A percentile compares a stretch with the other conserved stretches of the same genome.
These are phyloP conservation scores for Xestobium rufovillosum DNA, from an alignment of 2,888 invertebrate genomes.

Conservation along the genomic window DNA sequence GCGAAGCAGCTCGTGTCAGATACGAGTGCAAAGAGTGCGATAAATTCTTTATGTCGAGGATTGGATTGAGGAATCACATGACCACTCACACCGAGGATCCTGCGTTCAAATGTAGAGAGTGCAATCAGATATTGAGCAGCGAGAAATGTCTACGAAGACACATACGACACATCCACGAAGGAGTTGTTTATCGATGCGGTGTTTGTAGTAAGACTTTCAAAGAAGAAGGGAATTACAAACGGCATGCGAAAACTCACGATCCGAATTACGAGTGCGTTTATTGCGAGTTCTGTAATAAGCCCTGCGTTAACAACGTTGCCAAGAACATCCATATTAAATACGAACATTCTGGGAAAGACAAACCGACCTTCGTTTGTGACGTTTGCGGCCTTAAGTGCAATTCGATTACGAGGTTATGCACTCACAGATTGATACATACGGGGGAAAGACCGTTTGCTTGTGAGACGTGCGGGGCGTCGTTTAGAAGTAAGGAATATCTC, in stretches of 20 bases:
- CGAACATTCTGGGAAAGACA: slow-evolving; percentile 46
- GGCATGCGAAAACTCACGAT: slow-evolving; percentile 21
- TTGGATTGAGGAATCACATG: slow-evolving; percentile 15
- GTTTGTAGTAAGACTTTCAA: neutral
- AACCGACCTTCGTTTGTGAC: slow-evolving; percentile 23
- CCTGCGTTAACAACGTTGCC: neutral
- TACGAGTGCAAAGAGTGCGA: neutral
- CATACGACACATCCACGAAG: slow-evolving; percentile 1
- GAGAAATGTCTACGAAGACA: neutral
- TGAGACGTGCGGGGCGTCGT: neutral
- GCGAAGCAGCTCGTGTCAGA: no score
- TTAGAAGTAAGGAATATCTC: neutral
- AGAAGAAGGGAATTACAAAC: slow-evolving; percentile 6
- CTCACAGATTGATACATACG: slow-evolving; percentile 46
- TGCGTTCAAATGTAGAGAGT: no score
- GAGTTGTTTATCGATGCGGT: neutral
- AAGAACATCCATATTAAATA: no score
- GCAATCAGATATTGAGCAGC: no score
- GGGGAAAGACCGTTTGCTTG: slow-evolving; percentile 25
- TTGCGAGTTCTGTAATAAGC: slow-evolving; percentile 11
- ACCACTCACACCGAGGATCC: neutral
- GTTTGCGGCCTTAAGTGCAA: slow-evolving; percentile 20
- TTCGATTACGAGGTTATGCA: slow-evolving; percentile 14
- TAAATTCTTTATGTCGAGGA: slow-evolving; percentile 16
- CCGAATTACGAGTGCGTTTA: slow-evolving; percentile 15